Conservation (phyloP, 2,797 vertebrate genomes). For the Chrysocyon brachyurus region DNA sequence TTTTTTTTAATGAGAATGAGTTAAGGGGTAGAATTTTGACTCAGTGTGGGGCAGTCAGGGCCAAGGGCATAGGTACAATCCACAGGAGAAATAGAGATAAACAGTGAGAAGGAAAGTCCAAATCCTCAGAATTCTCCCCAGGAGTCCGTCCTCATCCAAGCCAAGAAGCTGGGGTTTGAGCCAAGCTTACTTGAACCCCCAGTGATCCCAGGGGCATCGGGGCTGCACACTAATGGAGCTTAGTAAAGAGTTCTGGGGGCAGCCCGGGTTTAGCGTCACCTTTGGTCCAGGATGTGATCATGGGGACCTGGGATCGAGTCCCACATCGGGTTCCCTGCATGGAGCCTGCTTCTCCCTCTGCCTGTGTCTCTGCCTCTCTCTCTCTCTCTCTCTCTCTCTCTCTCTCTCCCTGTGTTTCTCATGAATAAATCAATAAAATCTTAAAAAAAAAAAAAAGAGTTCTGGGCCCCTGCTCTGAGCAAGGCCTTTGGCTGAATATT, state of each 20-base stretch:
- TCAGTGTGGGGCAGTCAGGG: not conserved
- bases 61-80: not conserved
- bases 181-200: not conserved
- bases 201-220: not conserved
- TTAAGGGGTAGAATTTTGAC: not conserved
- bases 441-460: too few relatives aligned
- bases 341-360: too few relatives aligned
- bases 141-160: not conserved
- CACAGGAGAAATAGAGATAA: not conserved
- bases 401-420: too few relatives aligned
- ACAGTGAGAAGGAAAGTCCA: not conserved
- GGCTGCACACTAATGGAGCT: not conserved
- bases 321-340: too few relatives aligned
- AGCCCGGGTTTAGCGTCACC: too few relatives aligned
- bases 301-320: too few relatives aligned
- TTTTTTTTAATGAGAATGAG: not conserved
- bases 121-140: not conserved
- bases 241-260: not conserved
- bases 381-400: too few relatives aligned
- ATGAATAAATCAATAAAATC: too few relatives aligned
- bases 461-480: not conserved
- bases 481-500: not conserved
- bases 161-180: not conserved
- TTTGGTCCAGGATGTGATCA: too few relatives aligned
- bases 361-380: too few relatives aligned